Evolutionary conservation across 2,113 vertebrate genomes (phyloP), one percentile per base, ranked within the genome.

Genomic region (Indicator indicator): DNA sequence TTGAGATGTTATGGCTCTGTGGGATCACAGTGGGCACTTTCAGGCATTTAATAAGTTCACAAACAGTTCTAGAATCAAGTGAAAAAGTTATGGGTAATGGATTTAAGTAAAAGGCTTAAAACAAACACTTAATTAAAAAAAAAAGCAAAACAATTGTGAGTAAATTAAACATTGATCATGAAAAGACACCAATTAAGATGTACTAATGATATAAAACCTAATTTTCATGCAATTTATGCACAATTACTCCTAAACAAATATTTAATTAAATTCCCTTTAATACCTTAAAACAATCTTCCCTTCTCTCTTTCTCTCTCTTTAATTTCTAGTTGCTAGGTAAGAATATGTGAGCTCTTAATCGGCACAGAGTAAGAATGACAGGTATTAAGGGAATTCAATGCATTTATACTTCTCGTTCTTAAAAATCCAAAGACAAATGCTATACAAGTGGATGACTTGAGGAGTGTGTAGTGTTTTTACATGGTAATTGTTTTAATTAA

Each of bases 231-330:
- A 97, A 86, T 97, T 96, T 97, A 97, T 95, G 90, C 91, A 94
- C 74, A 96, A 96, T 97, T 98, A 97, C 74, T 83, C 73, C 84
- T 92, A 91, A 97, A 97, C 94, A 97, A 97, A 97, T 96, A 96
- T 97, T 97, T 97, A 97, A 97, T 98, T 97, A 96, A 81, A 81
- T 94, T 97, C 42, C 13, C 71, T 89, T 95, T 95, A 96, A 97
- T 96, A 96, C 46, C 63, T 81, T 96, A 85, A 97, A 97, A 81
- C 76, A 94, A 93, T 90, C 83, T 97, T 97, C 63, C 76, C 18
- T 64, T 60, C 36, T 85, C 42, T 72, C 63, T 74, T 7, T 55
- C 5, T 64, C 12, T 92, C 17, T 63, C 23, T 73, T 73, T 46
- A 91, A 71, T 87, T 91, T 96, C 65, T 92, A 86, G 78, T 75